Conservation (phyloP, 2,888 invertebrate genomes). For the Apotomis capreana region DNA sequence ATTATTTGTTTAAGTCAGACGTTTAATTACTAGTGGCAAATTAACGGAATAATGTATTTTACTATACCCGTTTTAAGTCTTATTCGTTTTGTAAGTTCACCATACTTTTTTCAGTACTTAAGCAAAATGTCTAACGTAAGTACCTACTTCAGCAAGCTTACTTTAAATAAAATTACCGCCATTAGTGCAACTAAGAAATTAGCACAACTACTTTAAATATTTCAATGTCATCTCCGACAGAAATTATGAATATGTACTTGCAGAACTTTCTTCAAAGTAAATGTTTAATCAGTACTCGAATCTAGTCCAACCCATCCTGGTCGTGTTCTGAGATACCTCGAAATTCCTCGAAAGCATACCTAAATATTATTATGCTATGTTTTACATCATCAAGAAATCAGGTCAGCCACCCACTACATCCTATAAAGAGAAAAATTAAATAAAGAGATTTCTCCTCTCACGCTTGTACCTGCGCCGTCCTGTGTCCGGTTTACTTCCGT, state of each 20-base stretch:
- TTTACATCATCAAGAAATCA: slow-evolving; percentile 57
- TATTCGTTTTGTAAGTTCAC: too few species aligned
- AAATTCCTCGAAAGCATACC: slow-evolving; percentile 31
- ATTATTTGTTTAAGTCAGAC: too few species aligned
- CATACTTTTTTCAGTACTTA: too few species aligned
- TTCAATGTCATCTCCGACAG: slow-evolving; percentile 11
- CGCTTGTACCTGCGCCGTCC: slow-evolving; percentile 55
- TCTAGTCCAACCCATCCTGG: slow-evolving; percentile 34
- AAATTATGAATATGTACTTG: slow-evolving; percentile 13
- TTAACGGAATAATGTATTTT: too few species aligned
- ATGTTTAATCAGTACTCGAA: slow-evolving; percentile 22
- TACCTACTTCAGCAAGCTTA: neutral
- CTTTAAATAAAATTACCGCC: neutral
- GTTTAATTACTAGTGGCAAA: too few species aligned
- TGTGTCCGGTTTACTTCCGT: slow-evolving; percentile 76
- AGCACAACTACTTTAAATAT: slow-evolving; percentile 16
- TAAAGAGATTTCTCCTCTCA: slow-evolving; percentile 76
- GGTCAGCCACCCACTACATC: slow-evolving; percentile 71
- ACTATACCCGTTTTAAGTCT: too few species aligned
- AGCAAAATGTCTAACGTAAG: too few species aligned
- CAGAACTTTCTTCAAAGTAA: slow-evolving; percentile 35
- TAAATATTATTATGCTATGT: slow-evolving; percentile 40
- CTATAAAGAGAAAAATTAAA: slow-evolving; percentile 66
- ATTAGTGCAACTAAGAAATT: neutral
- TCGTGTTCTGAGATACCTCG: slow-evolving; percentile 19